These are phyloP conservation scores for Caenorhabditis sp. DNA, from an alignment of 2,888 invertebrate genomes.

Conservation along the genomic window DNA sequence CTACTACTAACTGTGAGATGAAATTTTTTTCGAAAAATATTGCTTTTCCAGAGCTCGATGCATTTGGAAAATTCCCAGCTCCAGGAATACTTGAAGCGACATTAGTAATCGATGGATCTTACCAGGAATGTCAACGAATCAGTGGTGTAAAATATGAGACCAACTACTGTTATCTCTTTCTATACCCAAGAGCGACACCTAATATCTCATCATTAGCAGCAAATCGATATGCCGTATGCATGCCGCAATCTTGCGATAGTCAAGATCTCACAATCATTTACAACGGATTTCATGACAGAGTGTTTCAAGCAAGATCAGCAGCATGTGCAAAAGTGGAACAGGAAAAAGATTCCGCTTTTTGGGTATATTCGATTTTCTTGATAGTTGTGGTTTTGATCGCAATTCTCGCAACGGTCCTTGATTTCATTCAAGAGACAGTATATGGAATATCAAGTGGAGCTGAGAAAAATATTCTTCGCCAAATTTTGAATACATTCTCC, in stretches of 20 bases:
- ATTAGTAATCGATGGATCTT: slow-evolving; percentile 27
- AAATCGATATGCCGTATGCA: slow-evolving; percentile 21
- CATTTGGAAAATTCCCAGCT: slow-evolving; percentile 22
- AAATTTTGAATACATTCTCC: slow-evolving; percentile 35
- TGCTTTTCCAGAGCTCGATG: slow-evolving; percentile 19
- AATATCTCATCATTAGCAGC: background rate
- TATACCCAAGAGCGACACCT: background rate
- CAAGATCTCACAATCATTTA: slow-evolving; percentile 30
- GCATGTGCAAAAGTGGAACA: slow-evolving; percentile 20
- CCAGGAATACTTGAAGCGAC: slow-evolving; percentile 19
- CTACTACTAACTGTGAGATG: too few species aligned
- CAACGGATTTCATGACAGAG: slow-evolving; percentile 19
- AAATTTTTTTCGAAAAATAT: too few species aligned
- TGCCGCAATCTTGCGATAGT: slow-evolving; percentile 25
- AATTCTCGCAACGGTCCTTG: slow-evolving; percentile 13
- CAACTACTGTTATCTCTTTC: slow-evolving; percentile 24
- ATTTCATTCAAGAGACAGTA: slow-evolving; percentile 18
- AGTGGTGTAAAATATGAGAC: slow-evolving; percentile 23
- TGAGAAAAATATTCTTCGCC: slow-evolving; percentile 5
- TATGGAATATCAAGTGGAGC: slow-evolving; percentile 9
- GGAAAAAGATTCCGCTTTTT: slow-evolving; percentile 27
- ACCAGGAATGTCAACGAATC: slow-evolving; percentile 25
- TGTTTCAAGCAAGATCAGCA: slow-evolving; percentile 16
- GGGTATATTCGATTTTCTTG: slow-evolving; percentile 32
- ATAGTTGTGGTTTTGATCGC: slow-evolving; percentile 20